Percentiles rank a stretch among this genome's conserved stretches.
Evolutionary conservation across 1,140 invertebrate genomes (phyloP).

Genomic region (Delia radicum): DNA sequence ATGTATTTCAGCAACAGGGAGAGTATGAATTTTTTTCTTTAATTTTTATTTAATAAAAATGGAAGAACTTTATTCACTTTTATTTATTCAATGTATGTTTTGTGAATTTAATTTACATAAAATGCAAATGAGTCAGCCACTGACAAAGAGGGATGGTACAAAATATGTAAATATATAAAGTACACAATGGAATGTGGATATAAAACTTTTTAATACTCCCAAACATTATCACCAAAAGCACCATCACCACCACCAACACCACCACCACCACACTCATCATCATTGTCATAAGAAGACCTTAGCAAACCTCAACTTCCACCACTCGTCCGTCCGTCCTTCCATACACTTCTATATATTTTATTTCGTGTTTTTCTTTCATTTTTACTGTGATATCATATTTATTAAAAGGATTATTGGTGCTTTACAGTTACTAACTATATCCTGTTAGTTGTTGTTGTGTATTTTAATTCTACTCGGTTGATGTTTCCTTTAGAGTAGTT

Average conservation of each 20-base stretch:
- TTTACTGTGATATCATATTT: conserved; percentile 55
- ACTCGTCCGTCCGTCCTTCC: not conserved
- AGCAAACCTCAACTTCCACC: not conserved
- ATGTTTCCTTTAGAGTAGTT: not conserved
- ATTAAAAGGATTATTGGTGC: conserved; percentile 56
- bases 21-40: not conserved
- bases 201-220: not conserved
- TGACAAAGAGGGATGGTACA: not conserved
- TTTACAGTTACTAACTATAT: conserved; percentile 45
- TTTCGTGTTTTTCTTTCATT: not conserved
- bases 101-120: conserved; percentile 51
- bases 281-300: not conserved
- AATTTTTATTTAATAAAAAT: conserved; percentile 9
- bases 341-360: not conserved
- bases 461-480: conserved; percentile 5
- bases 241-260: not conserved
- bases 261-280: not conserved
- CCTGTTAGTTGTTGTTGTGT: conserved; percentile 44
- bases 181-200: not conserved
- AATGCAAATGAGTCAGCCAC: conserved; percentile 49
- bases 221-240: not conserved
- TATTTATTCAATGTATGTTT: conserved; percentile 32
- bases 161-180: not conserved
- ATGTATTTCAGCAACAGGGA: not conserved
- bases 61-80: conserved; percentile 20